Evolutionary conservation across 2,888 invertebrate species (phyloP), one percentile per base, ranked within the genome.

Genomic region (Diploptera punctata): DNA sequence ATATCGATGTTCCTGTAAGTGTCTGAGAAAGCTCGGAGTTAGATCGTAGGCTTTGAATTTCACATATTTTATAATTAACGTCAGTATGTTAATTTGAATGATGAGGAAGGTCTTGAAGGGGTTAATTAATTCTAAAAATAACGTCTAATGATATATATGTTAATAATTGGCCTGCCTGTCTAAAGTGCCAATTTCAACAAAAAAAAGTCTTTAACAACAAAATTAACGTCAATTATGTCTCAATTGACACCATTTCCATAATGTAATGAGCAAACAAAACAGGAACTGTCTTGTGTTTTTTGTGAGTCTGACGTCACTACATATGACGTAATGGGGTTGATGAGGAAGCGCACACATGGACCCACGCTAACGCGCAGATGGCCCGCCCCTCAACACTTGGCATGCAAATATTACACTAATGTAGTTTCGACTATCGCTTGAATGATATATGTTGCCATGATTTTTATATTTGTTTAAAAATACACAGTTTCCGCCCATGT

Each of bases 221-320:
- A 68, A 69, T 69, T 69, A 69, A 69, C 26, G 57, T 69, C 69
- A 69, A 69, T 69, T 69, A 69, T 26, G 33, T n/a, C 43, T 69
- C 38, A 57, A 10, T 31, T 10, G 38, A 1, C n/a, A 19, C 52
- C 7, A 69, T 57, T 69, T 60, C 21, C 54, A 69, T 60, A 69
- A 54, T 44, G 13, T 21, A 67, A 47, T 47, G 67, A 49, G 26
- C 31, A 67, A 67, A 49, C 26, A 67, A 21, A 47, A 49, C 49
- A 67, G 67, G 67, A 67, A 21, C 38, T 44, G 21, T n/a, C 65
- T 38, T 18, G 21, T n/a, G 38, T 26, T 65, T 57, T 57, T 57
- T 57, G 57, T 29, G 21, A 13, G 31, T 57, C 57, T 57, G 57
- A 57, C 57, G 57, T 57, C 57, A 57, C 29, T 26, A n/a, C 3